phyloP scores from a whole-genome alignment of 2,797 vertebrate genomes.

The Babyrousa celebensis region DNA sequence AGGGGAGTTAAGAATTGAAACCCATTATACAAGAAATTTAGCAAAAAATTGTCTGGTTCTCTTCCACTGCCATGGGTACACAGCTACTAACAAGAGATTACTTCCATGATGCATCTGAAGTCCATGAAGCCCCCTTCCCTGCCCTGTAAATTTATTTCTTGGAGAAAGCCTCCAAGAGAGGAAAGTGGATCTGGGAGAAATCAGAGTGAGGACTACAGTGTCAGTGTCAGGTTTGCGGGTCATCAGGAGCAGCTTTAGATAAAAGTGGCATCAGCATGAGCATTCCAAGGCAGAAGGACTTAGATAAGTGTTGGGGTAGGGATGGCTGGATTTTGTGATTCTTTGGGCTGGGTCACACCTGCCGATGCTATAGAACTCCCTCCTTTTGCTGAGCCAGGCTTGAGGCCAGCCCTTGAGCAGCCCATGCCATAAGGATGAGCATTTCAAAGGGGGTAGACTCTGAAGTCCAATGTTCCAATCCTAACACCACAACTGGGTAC shows the following conservation, averaged over 20 bases:
- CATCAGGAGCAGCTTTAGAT: background rate
- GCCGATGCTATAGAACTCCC: background rate
- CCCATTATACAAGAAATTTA: background rate
- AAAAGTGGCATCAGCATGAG: background rate
- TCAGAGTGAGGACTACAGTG: background rate
- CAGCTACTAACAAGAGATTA: background rate
- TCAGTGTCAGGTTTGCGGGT: background rate
- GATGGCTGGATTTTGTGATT: background rate
- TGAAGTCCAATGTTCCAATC: background rate
- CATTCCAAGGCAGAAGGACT: background rate
- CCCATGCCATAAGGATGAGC: background rate
- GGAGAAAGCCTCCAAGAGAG: background rate
- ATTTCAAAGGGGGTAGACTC: background rate
- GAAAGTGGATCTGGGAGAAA: background rate
- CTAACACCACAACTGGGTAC: background rate
- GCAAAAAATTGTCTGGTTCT: background rate
- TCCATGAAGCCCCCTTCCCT: background rate
- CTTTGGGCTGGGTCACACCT: background rate
- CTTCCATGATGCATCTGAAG: background rate
- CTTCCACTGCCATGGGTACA: rapidly evolving
- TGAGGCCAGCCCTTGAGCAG: background rate
- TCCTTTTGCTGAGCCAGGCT: background rate
- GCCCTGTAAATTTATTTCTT: background rate
- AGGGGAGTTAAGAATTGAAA: background rate
- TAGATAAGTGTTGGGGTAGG: background rate